These are phyloP conservation scores for Varanus komodoensis DNA, from an alignment of 2,113 vertebrate genomes.

Conservation along the genomic window DNA sequence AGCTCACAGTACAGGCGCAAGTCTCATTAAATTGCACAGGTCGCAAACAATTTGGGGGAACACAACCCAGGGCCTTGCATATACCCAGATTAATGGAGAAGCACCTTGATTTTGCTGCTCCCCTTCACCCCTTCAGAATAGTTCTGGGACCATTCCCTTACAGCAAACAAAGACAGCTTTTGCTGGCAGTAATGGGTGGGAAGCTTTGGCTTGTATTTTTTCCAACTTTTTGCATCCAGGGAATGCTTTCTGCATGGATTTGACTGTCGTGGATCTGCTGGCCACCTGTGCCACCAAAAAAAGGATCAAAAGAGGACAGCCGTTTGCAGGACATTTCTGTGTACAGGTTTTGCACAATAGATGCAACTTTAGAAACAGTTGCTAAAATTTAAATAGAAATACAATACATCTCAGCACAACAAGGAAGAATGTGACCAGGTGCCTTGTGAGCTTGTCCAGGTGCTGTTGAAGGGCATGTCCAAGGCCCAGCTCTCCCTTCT, in stretches of 20 bases:
- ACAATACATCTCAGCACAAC: too few relatives aligned
- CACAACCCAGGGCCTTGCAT: neutral
- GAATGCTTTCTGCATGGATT: neutral
- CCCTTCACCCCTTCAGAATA: neutral
- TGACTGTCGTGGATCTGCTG: neutral
- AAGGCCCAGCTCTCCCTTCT: too few relatives aligned
- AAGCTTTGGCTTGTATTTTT: neutral
- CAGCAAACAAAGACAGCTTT: neutral
- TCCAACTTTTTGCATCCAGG: neutral
- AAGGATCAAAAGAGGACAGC: too few relatives aligned
- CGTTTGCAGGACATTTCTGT: too few relatives aligned
- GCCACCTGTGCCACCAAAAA: too few relatives aligned
- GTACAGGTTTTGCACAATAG: too few relatives aligned
- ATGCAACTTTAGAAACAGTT: too few relatives aligned
- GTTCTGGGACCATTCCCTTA: neutral
- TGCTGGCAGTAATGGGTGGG: neutral
- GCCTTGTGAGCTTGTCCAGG: too few relatives aligned
- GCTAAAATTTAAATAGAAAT: too few relatives aligned
- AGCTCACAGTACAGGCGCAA: neutral
- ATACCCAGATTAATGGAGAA: neutral
- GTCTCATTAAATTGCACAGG: neutral
- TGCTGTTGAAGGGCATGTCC: too few relatives aligned
- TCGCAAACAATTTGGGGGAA: neutral
- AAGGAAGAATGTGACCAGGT: too few relatives aligned
- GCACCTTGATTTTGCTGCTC: neutral